Percentiles rank a stretch among this genome's conserved stretches.
Conservation (phyloP, 2,888 invertebrate genomes). For the Caenorhabditis sp. region DNA sequence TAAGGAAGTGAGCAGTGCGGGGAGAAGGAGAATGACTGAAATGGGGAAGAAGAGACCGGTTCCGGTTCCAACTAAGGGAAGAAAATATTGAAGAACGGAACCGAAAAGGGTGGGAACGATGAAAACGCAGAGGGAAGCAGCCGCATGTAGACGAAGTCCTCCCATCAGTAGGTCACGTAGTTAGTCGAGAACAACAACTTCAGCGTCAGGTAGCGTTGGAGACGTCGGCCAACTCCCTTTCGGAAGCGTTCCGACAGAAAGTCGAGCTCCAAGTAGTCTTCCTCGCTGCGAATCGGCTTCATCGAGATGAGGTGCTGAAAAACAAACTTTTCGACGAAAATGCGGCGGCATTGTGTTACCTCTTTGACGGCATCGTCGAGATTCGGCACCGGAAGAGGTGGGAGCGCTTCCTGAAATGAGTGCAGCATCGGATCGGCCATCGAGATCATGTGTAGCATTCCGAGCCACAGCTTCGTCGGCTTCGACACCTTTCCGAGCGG, state of each 20-base stretch:
- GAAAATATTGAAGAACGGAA: too few relatives aligned
- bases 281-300: constrained; percentile 88
- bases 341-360: too few relatives aligned
- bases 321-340: too few relatives aligned
- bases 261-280: constrained; percentile 89
- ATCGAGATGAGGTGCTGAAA: constrained; percentile 94
- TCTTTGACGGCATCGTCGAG: constrained; percentile 90
- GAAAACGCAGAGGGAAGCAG: too few relatives aligned
- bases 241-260: constrained; percentile 79
- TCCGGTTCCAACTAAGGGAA: too few relatives aligned
- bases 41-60: too few relatives aligned
- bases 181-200: constrained; percentile 89
- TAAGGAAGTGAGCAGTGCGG: too few relatives aligned
- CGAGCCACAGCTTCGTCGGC: constrained; percentile 88
- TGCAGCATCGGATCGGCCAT: constrained; percentile 90
- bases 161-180: constrained; percentile 99
- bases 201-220: constrained; percentile 93
- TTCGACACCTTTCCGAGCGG: constrained; percentile 85
- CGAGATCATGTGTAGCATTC: constrained; percentile 88
- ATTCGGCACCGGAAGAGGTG: constrained; percentile 91
- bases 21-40: too few relatives aligned
- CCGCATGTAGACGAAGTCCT: constrained; percentile 96
- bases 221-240: constrained; percentile 88
- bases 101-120: too few relatives aligned
- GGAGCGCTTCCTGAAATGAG: constrained; percentile 96